phyloP scores from a whole-genome alignment of 2,797 vertebrate species.

The Eospalax fontanierii region DNA sequence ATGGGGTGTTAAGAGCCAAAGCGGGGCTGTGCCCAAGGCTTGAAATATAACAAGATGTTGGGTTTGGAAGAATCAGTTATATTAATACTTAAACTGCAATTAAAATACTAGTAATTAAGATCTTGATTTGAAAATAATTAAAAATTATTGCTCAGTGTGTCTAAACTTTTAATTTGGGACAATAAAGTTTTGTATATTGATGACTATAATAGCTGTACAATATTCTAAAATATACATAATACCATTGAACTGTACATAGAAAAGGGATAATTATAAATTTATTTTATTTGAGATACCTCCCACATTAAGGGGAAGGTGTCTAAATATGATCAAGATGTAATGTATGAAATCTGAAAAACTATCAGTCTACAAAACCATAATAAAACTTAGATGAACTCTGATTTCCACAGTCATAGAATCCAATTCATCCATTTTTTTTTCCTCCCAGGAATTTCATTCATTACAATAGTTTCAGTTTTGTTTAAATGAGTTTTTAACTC shows the following conservation, averaged over 20 bases:
- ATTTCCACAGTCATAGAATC: not conserved
- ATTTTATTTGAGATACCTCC: not conserved
- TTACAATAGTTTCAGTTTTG: not conserved
- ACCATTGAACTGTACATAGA: not conserved
- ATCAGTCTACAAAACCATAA: not conserved
- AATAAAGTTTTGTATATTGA: not conserved
- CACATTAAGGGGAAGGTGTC: no score
- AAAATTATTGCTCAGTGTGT: not conserved
- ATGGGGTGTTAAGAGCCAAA: no score
- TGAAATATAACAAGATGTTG: no score
- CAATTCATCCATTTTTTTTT: not conserved
- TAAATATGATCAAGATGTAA: no score
- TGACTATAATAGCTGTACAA: not conserved
- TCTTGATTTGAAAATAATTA: not conserved
- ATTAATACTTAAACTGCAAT: not conserved
- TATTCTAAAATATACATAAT: not conserved
- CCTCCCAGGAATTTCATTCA: not conserved
- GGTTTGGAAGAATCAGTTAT: not conserved
- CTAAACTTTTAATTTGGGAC: not conserved
- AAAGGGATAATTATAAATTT: not conserved
- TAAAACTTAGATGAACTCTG: not conserved
- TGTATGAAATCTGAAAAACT: no score
- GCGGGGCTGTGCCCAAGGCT: no score
- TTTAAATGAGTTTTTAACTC: constrained; percentile 8
- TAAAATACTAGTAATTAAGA: no score